Evolutionary conservation across 1,140 invertebrate genomes (phyloP).

Genomic region (Archivesica marissinica): DNA sequence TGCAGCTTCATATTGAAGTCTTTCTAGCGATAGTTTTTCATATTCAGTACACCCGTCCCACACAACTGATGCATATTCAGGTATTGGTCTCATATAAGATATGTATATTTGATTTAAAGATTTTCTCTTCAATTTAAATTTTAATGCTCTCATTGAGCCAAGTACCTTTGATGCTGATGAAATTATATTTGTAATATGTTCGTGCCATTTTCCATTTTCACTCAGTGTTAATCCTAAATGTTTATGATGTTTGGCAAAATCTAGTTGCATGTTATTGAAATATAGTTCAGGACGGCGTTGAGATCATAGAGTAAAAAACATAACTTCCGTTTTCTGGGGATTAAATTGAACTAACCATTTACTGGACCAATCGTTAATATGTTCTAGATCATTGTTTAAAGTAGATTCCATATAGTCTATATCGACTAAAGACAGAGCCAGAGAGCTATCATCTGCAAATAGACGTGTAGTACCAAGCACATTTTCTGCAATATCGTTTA

Average conservation of each 20-base stretch:
- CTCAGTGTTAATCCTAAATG: neutral
- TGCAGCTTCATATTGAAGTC: conserved; percentile 41
- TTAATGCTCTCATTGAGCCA: conserved; percentile 5
- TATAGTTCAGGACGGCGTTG: neutral
- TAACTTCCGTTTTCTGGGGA: neutral
- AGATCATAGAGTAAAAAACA: neutral
- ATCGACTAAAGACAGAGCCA: neutral
- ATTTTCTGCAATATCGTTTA: neutral
- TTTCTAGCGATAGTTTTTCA: conserved; percentile 16
- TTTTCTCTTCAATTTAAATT: conserved; percentile 16
- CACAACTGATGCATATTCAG: conserved; percentile 14
- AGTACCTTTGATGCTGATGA: conserved; percentile 1
- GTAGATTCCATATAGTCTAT: neutral
- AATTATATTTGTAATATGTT: conserved; percentile 9
- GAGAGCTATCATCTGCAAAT: conserved; percentile 3
- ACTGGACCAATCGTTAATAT: neutral
- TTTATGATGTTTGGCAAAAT: conserved; percentile 6
- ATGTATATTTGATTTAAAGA: conserved; percentile 33
- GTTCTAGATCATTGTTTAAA: neutral
- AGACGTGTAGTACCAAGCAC: neutral
- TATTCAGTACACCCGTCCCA: conserved; percentile 23
- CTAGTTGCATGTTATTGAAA: neutral
- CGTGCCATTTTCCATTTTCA: conserved; percentile 11
- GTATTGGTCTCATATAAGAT: conserved; percentile 23
- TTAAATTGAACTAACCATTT: neutral